Conservation (phyloP, 2,113 vertebrate species). For the Anhinga anhinga region DNA sequence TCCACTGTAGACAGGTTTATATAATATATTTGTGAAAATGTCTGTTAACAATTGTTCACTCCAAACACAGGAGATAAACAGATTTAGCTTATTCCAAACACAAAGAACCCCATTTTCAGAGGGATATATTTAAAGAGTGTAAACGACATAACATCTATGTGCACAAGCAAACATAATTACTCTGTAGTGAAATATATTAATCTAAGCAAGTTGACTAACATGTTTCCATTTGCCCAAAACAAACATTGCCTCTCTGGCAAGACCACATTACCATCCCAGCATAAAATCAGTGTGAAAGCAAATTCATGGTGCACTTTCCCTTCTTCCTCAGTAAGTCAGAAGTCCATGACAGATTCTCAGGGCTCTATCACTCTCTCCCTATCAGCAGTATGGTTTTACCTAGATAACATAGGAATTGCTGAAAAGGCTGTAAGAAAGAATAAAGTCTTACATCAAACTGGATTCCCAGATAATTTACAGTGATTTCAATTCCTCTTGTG, state of each 20-base stretch:
- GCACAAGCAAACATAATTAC: not conserved
- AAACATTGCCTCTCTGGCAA: not conserved
- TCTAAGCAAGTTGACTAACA: not conserved
- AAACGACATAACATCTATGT: not conserved
- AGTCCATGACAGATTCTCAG: not conserved
- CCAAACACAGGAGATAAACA: not conserved
- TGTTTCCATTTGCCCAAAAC: not conserved
- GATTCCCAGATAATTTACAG: conserved; percentile 98
- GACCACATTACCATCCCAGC: not conserved
- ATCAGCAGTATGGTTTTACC: not conserved
- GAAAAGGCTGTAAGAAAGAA: not conserved
- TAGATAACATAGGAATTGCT: not conserved
- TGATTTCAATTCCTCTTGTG: conserved; percentile 98
- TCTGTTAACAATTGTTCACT: not conserved
- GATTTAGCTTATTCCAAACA: not conserved
- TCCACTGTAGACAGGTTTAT: not conserved
- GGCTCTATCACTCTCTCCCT: not conserved
- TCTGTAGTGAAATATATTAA: not conserved
- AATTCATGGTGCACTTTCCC: not conserved
- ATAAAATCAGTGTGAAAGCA: not conserved
- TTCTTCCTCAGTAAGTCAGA: not conserved
- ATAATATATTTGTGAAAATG: no score
- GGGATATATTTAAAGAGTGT: not conserved
- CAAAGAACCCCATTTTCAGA: not conserved
- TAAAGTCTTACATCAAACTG: conserved; percentile 91